Conservation (phyloP, 2,888 invertebrate genomes). For the Cheiracanthium punctorium region DNA sequence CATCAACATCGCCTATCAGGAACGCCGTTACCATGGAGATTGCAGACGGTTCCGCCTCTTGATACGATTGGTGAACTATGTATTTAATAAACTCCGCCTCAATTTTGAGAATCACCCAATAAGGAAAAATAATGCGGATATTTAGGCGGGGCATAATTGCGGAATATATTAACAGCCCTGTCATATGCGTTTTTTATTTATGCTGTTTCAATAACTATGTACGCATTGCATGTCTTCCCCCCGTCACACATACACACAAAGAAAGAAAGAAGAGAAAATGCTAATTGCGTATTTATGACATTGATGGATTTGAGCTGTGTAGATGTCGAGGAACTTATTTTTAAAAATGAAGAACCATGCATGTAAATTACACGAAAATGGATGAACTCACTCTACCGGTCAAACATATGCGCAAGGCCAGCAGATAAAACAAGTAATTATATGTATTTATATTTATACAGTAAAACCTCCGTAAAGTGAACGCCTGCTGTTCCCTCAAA, state of each 20-base stretch:
- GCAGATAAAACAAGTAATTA: too few species aligned
- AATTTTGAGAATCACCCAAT: neutral
- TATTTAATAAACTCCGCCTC: slow-evolving; percentile 41
- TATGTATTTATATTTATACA: too few species aligned
- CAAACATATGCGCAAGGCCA: too few species aligned
- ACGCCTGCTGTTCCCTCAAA: too few species aligned
- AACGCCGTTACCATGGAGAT: slow-evolving; percentile 63
- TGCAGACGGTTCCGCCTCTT: slow-evolving; percentile 38
- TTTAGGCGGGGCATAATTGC: neutral
- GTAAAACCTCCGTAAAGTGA: too few species aligned
- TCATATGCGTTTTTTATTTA: neutral
- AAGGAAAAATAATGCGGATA: neutral
- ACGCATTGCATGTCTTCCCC: too few species aligned
- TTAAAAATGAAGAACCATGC: too few species aligned
- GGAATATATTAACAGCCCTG: neutral
- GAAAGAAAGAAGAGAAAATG: neutral
- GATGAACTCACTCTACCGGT: too few species aligned
- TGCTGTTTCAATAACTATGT: neutral
- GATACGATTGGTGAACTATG: slow-evolving; percentile 52
- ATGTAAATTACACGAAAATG: too few species aligned
- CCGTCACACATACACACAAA: too few species aligned
- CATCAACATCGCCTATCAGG: slow-evolving; percentile 58
- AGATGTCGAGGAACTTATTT: too few species aligned
- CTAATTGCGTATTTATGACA: neutral
- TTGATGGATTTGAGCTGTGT: too few species aligned